These are phyloP conservation scores for Hydraecia micacea DNA, from an alignment of 2,888 invertebrate species.

Conservation along the genomic window DNA sequence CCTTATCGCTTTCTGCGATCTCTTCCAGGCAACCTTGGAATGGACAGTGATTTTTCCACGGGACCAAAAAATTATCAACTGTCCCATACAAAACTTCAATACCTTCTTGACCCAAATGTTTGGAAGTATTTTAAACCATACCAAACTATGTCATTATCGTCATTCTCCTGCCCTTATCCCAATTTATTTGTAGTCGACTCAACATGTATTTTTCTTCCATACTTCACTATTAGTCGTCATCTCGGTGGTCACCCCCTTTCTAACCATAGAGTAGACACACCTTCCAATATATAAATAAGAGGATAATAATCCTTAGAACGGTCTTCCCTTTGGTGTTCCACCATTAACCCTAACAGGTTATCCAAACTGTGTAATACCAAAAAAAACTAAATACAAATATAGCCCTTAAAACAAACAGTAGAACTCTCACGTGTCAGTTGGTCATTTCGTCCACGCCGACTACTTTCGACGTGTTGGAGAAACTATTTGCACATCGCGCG, in stretches of 20 bases:
- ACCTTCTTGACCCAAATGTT: not conserved
- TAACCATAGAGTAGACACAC: too few relatives aligned
- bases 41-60: too few relatives aligned
- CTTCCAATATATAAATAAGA: too few relatives aligned
- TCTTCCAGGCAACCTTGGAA: too few relatives aligned
- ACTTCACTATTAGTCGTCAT: not conserved
- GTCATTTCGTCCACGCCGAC: slow-evolving; percentile 44
- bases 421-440: slow-evolving; percentile 45
- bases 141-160: too few relatives aligned
- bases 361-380: not conserved
- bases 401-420: slow-evolving; percentile 40
- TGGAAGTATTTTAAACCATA: not conserved
- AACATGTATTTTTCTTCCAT: not conserved
- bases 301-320: too few relatives aligned
- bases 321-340: too few relatives aligned
- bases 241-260: too few relatives aligned
- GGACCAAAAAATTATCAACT: not conserved
- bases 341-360: too few relatives aligned
- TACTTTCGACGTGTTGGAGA: slow-evolving; percentile 56
- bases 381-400: not conserved
- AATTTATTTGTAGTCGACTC: not conserved
- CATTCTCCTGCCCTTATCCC: too few relatives aligned
- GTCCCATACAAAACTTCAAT: not conserved
- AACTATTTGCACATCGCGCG: slow-evolving; percentile 65
- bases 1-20: too few relatives aligned